Evolutionary conservation across 2,888 invertebrate species (phyloP).

Genomic region (Pseudolycoriella hygida): DNA sequence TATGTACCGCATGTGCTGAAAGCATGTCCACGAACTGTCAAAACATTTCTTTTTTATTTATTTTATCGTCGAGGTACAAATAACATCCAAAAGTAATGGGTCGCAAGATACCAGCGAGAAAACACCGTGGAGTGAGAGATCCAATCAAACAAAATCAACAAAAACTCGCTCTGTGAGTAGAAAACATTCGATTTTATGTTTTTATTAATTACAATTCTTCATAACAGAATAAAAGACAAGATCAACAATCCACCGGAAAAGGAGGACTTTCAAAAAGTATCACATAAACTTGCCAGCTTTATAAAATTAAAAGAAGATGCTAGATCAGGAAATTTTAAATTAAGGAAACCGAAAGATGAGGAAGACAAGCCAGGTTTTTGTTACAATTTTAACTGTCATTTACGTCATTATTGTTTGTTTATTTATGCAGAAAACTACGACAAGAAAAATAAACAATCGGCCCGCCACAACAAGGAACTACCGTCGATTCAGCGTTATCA

Average conservation of each 20-base stretch:
- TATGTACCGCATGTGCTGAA: too few species aligned
- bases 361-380: constrained; percentile 20
- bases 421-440: constrained; percentile 3
- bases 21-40: too few species aligned
- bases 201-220: too few species aligned
- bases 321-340: constrained; percentile 20
- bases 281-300: constrained; percentile 47
- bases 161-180: constrained; percentile 40
- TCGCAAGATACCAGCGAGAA: constrained; percentile 65
- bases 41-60: too few species aligned
- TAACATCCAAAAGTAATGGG: constrained; percentile 33
- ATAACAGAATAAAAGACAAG: constrained; percentile 45
- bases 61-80: too few species aligned
- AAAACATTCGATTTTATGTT: background rate
- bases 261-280: constrained; percentile 52
- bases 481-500: constrained; percentile 37
- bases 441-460: constrained; percentile 10
- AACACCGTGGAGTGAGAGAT: constrained; percentile 62
- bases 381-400: background rate
- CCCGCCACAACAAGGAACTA: constrained; percentile 24
- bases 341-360: constrained; percentile 13
- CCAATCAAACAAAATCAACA: constrained; percentile 49
- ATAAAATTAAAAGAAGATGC: constrained; percentile 38
- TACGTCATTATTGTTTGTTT: too few species aligned
- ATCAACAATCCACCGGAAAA: constrained; percentile 58